Evolutionary conservation across 1,140 invertebrate species (phyloP), one percentile per base, ranked within the genome.

Genomic region (Drosophila truncata): DNA sequence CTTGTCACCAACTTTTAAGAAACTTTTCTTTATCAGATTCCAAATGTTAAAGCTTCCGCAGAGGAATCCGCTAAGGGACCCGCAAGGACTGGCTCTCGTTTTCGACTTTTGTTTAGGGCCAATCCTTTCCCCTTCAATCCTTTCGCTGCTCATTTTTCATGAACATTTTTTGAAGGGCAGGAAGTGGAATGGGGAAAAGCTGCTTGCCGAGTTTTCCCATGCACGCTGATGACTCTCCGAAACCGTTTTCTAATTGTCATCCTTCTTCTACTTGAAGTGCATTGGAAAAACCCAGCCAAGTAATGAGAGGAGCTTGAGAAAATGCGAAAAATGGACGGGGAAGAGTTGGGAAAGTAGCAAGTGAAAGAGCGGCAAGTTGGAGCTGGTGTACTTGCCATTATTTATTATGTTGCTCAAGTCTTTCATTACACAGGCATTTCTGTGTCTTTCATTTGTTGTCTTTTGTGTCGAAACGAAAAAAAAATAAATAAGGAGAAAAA

Each of bases 341-440:
- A 11, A 25, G 44, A 39, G 46, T 27, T 29, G 29, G 29, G 16
- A 41, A 29, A 18, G 25, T 11, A 6, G 39, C 18, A 13, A 27
- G 50, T 9, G 33, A 23, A 25, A 42, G 41, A 39, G 44, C 25
- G 18, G 46, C 10, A 61, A 55, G 64, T 52, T 59, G 73, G 18
- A 35, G 46, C 55, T 82, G 27, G 47, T 62, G 57, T 65, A 79
- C 79, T 81, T 84, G 85, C 75, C 85, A 90, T 90, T 90, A 90
- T 90, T 90, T 90, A 90, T 90, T 90, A 90, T 85, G 88, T 90
- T 91, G 69, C 80, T 85, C 85, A 64, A 85, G 85, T 90, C 85
- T 91, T 90, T 90, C 81, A 90, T 90, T 90, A 85, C 75, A 79
- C 50, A 79, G 82, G 83, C 79, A 90, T 90, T 90, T 90, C 73